These are phyloP conservation scores for Ovis canadensis DNA, from an alignment of 2,113 vertebrate genomes.

Conservation along the genomic window DNA sequence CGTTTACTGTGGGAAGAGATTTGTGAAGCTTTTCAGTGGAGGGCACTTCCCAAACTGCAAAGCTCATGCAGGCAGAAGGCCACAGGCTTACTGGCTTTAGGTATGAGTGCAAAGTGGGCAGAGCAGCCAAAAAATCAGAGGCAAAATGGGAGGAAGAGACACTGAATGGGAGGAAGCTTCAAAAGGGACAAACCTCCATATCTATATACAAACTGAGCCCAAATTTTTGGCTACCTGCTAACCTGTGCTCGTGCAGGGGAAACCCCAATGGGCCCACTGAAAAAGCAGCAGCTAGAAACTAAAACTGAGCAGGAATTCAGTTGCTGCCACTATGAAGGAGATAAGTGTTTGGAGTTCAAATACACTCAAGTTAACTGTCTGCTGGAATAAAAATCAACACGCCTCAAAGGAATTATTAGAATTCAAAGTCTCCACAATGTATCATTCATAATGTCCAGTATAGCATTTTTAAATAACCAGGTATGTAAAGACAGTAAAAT, in stretches of 20 bases:
- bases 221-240: not conserved
- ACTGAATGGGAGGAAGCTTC: not conserved
- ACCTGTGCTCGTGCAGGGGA: not conserved
- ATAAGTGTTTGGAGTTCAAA: not conserved
- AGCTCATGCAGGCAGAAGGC: not conserved
- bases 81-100: not conserved
- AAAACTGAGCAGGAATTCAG: not conserved
- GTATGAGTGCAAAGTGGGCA: not conserved
- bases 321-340: not conserved
- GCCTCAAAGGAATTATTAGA: not conserved
- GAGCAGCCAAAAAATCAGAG: not conserved
- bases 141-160: not conserved
- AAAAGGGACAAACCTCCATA: not conserved
- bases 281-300: not conserved
- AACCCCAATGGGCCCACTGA: not conserved
- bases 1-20: not conserved
- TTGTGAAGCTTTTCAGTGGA: not conserved
- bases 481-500: not conserved
- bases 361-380: not conserved
- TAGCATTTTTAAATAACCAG: not conserved
- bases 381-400: not conserved
- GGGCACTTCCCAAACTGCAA: not conserved
- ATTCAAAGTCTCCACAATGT: not conserved
- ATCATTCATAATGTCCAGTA: not conserved
- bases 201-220: not conserved